These are phyloP conservation scores for Villa cingulata DNA, from an alignment of 2,888 invertebrate genomes.

Conservation along the genomic window DNA sequence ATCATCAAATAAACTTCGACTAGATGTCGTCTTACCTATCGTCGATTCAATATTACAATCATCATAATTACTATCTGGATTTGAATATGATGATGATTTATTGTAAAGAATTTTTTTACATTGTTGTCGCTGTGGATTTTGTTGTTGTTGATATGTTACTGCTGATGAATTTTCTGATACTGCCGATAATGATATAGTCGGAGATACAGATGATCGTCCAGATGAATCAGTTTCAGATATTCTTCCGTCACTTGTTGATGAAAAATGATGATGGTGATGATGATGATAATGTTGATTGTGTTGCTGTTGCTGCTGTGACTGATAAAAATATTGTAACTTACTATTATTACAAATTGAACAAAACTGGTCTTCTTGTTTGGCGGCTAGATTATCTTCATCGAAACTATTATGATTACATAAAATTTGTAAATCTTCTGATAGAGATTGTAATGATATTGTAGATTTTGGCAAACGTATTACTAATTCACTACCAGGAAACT, in stretches of 20 bases:
- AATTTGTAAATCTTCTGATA: slow-evolving; percentile 3
- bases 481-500: slow-evolving; percentile 5
- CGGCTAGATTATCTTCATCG: background rate
- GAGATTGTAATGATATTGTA: slow-evolving; percentile 4
- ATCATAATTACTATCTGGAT: slow-evolving; percentile 2
- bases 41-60: background rate
- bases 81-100: background rate
- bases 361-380: background rate
- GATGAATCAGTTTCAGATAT: slow-evolving; percentile 7
- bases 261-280: background rate
- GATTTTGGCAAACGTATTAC: slow-evolving; percentile 4
- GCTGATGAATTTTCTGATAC: background rate
- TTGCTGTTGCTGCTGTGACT: background rate
- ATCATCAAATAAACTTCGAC: background rate
- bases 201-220: slow-evolving; percentile 3
- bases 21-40: background rate
- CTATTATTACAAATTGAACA: background rate
- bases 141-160: background rate
- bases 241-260: slow-evolving; percentile 1
- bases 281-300: background rate
- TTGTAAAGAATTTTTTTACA: background rate
- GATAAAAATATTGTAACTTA: background rate
- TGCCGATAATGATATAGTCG: background rate
- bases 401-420: background rate
- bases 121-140: slow-evolving; percentile 1